These are phyloP conservation scores for Eupithecia abbreviata DNA, from an alignment of 2,888 invertebrate genomes.

Conservation along the genomic window DNA sequence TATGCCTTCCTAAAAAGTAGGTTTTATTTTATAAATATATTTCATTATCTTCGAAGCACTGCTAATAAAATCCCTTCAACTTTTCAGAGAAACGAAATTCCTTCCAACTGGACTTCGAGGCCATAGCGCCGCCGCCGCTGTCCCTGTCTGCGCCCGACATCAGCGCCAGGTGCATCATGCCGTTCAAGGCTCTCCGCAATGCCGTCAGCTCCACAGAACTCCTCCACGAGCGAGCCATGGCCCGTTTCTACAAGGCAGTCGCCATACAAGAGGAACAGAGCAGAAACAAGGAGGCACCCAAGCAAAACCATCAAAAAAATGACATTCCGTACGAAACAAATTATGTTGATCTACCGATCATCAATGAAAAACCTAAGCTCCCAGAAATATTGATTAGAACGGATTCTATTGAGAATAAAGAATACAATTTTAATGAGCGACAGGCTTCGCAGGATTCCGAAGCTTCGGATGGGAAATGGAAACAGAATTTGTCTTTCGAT, in stretches of 20 bases:
- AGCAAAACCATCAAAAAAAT: slow-evolving; percentile 47
- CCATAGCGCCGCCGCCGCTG: slow-evolving; percentile 89
- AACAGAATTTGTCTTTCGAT: slow-evolving; percentile 75
- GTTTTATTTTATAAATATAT: not conserved
- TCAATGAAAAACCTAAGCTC: slow-evolving; percentile 44
- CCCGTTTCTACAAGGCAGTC: slow-evolving; percentile 90
- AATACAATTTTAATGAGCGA: slow-evolving; percentile 57
- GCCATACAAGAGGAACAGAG: slow-evolving; percentile 88
- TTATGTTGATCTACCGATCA: slow-evolving; percentile 40
- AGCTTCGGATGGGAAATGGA: slow-evolving; percentile 74
- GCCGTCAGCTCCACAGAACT: slow-evolving; percentile 93
- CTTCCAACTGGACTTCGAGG: slow-evolving; percentile 86
- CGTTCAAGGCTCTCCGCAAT: slow-evolving; percentile 86
- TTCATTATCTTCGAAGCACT: not conserved
- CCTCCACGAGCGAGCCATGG: slow-evolving; percentile 92
- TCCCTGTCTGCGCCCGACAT: slow-evolving; percentile 93
- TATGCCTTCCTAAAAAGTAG: not conserved
- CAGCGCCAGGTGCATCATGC: slow-evolving; percentile 77
- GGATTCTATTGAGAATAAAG: slow-evolving; percentile 66
- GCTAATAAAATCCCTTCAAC: not conserved
- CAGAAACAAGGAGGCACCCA: slow-evolving; percentile 54
- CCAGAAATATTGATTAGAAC: slow-evolving; percentile 68
- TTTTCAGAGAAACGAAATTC: slow-evolving; percentile 80
- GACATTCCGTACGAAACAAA: slow-evolving; percentile 70
- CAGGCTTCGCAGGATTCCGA: slow-evolving; percentile 65